Base-by-base conservation (phyloP, 1,140 invertebrate genomes). In the Brachystomella parvula region DNA sequence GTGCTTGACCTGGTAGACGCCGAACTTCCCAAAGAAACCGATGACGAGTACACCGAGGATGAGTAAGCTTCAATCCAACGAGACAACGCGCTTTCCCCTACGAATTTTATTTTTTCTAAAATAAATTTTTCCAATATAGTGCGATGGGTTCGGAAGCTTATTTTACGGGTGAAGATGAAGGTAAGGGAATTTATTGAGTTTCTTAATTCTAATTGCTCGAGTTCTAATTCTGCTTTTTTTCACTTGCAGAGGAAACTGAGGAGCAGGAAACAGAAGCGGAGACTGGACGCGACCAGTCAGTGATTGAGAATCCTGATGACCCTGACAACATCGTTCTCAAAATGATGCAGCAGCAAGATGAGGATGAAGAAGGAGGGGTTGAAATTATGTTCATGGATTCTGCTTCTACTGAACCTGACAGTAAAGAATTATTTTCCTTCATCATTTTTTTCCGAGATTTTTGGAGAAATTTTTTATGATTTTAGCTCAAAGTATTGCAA, bases 331-430 rank as follows among this genome's bases (percentile, higher is more conserved):
- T 47, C 2, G n/a, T 66, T 53, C 47, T 31, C 30, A 26, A 39
- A 21, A 47, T 66, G 57, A 63, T 65, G 33, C 33, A 28, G 26
- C 39, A 30, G 12, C 61, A 68, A 28, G 63, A 62, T 3, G 33
- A 44, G 59, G 67, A 66, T 26, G 69, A 67, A n/a, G 69, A 70
- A 47, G 69, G 65, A n/a, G 61, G 32, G 32, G 3, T 71, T 1
- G 56, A 65, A 47, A 32, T 61, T 29, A 33, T 71, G 9, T 70
- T 64, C 47, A 33, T 65, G 58, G 44, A 35, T 2, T 47, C 58
- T 0, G 35, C 21, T 53, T 24, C 53, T 9, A n/a, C 31, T 32
- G 64, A 64, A 30, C 56, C 57, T 60, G 65, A 67, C 2, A 30
- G 58, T 67, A 33, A 29, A 9, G 15, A 3, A 9, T 12, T 12